Base-by-base conservation (phyloP, 1,140 invertebrate genomes). In the Helicoverpa armigera region DNA sequence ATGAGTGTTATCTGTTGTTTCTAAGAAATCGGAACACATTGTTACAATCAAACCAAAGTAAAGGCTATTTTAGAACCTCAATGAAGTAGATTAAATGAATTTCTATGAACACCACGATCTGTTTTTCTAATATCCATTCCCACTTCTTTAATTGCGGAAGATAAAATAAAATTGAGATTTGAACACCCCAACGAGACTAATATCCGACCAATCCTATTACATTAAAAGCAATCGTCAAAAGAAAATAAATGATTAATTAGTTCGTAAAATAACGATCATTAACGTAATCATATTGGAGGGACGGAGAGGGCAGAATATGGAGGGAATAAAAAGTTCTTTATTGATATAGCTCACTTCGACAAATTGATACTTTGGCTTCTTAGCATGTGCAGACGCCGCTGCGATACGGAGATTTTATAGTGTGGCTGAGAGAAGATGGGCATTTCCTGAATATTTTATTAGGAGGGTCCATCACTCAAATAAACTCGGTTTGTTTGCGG, bases 231-330 rank as follows among this genome's bases (percentile, higher is more conserved):
- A 53, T 61, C 58, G 51, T 29, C 67, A 43, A 65, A 54, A 77
- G 74, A 77, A 43, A 61, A 77, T 77, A 77, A 77, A 77, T 77
- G 74, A 77, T 77, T 77, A 77, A 77, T 77, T 77, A 77, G 74
- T 77, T 77, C 74, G 61, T 77, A 77, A 77, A 77, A 77, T 53
- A 61, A 35, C 74, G 43, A 60, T 77, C 74, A 77, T 77, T 77
- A 77, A 65, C 60, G 60, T 63, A 65, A 77, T 65, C 29, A 63
- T 65, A 65, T 65, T 67, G 60, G 29, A 69, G 70, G 74, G 74
- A 43, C 53, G 35, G 35, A 53, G 74, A n/a, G 74, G 50, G 60
- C 31, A 51, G 56, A 77, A 76, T 76, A 63, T 76, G 74, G 74
- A 18, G 67, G 67, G 50, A 77, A 65, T 77, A 77, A 77, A 77